Conservation (phyloP, 2,888 invertebrate genomes). For the Diplazon laetatorius region DNA sequence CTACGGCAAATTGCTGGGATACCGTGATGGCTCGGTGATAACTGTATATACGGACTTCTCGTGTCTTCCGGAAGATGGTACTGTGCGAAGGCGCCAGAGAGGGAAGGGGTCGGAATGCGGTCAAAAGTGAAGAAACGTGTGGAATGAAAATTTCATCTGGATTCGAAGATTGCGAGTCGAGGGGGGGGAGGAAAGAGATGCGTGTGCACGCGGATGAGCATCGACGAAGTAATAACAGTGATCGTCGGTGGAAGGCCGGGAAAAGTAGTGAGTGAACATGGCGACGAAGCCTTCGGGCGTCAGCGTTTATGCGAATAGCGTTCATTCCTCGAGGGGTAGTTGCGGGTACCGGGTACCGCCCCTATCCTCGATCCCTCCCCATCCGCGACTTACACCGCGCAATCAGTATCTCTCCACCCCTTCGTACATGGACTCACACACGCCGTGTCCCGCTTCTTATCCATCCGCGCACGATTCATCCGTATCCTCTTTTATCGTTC, state of each 20-base stretch:
- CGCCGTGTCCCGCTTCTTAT: constrained; percentile 47
- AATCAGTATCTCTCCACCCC: constrained; percentile 4
- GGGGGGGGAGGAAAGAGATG: too few species aligned
- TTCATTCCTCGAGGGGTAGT: constrained; percentile 45
- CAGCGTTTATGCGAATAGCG: constrained; percentile 42
- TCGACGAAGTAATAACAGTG: constrained; percentile 77
- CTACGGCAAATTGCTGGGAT: constrained; percentile 60
- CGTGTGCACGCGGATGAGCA: constrained; percentile 73
- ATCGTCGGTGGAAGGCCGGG: constrained; percentile 71
- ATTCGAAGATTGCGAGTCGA: constrained; percentile 27
- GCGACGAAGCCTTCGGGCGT: constrained; percentile 52
- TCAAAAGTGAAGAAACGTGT: constrained; percentile 50
- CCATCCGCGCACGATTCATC: constrained; percentile 40
- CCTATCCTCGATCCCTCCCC: constrained; percentile 57
- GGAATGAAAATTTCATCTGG: constrained; percentile 37
- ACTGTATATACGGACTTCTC: constrained; percentile 26
- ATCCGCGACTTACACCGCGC: constrained; percentile 21
- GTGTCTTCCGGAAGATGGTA: constrained; percentile 50
- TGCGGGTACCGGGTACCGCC: constrained; percentile 61
- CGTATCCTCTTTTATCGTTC: constrained; percentile 14
- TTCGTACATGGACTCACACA: background rate
- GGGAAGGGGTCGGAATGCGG: constrained; percentile 50
- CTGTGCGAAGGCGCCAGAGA: too few species aligned
- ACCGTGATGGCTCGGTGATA: constrained; percentile 40
- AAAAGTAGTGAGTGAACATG: constrained; percentile 70